Conservation (phyloP, 2,888 invertebrate species). For the Trachelus stipa region DNA sequence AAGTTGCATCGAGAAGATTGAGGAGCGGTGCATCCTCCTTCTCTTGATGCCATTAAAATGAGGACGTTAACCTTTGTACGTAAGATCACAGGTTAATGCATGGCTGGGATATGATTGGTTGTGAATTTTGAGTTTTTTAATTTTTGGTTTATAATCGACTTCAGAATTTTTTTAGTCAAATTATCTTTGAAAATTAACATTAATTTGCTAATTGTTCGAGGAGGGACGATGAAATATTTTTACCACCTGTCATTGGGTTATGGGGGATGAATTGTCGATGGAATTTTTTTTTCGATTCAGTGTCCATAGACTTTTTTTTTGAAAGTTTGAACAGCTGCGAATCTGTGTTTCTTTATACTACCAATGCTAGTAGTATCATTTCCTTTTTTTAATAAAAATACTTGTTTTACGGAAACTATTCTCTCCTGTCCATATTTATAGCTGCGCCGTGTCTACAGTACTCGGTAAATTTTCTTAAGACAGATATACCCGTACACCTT, state of each 20-base stretch:
- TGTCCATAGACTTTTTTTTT: too few species aligned
- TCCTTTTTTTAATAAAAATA: neutral
- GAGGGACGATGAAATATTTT: too few species aligned
- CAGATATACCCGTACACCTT: neutral
- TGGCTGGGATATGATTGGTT: too few species aligned
- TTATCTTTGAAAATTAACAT: too few species aligned
- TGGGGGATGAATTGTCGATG: too few species aligned
- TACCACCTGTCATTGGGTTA: too few species aligned
- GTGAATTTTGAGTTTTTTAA: too few species aligned
- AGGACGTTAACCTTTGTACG: conserved; percentile 39
- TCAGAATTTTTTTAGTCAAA: neutral
- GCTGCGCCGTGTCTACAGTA: neutral
- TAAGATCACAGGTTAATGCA: neutral
- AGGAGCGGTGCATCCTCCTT: conserved; percentile 34
- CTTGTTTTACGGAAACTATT: neutral
- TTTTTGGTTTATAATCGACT: neutral
- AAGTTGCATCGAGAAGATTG: neutral
- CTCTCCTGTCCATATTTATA: neutral
- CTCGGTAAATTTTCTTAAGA: neutral
- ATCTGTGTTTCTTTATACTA: too few species aligned
- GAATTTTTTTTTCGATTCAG: too few species aligned
- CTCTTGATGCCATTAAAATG: conserved; percentile 32
- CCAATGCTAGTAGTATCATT: too few species aligned
- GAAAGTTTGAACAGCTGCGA: too few species aligned
- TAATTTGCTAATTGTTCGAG: too few species aligned